phyloP scores from a whole-genome alignment of 2,797 vertebrate species.

The Coracias cyanogaster region DNA sequence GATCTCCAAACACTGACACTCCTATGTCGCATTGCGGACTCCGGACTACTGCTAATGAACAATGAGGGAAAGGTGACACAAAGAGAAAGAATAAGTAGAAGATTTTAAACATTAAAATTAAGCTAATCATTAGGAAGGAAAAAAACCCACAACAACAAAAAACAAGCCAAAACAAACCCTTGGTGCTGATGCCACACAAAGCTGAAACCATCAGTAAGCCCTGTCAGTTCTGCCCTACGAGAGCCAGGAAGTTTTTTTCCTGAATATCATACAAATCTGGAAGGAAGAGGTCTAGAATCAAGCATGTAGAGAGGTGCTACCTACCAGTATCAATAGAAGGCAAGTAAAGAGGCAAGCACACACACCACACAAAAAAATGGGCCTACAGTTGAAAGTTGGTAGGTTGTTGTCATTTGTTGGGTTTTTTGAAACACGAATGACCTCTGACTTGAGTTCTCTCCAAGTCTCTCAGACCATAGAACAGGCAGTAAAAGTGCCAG shows the following conservation, averaged over 20 bases:
- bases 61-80: background rate
- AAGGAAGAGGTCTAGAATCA: background rate
- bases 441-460: background rate
- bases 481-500: background rate
- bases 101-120: background rate
- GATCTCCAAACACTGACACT: background rate
- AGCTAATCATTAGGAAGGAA: background rate
- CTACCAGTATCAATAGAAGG: background rate
- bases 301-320: rapidly evolving
- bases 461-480: background rate
- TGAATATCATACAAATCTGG: background rate
- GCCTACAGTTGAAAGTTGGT: background rate
- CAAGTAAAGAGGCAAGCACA: background rate
- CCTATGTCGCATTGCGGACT: rapidly evolving
- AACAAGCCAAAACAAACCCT: too few relatives aligned
- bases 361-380: background rate
- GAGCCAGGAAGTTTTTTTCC: background rate
- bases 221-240: rapidly evolving
- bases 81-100: background rate
- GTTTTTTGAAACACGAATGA: background rate
- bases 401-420: background rate
- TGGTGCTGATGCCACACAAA: background rate
- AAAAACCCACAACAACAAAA: background rate
- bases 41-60: background rate
- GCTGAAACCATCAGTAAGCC: background rate